phyloP scores from a whole-genome alignment of 1,140 invertebrate species.

The Rhyzopertha dominica region DNA sequence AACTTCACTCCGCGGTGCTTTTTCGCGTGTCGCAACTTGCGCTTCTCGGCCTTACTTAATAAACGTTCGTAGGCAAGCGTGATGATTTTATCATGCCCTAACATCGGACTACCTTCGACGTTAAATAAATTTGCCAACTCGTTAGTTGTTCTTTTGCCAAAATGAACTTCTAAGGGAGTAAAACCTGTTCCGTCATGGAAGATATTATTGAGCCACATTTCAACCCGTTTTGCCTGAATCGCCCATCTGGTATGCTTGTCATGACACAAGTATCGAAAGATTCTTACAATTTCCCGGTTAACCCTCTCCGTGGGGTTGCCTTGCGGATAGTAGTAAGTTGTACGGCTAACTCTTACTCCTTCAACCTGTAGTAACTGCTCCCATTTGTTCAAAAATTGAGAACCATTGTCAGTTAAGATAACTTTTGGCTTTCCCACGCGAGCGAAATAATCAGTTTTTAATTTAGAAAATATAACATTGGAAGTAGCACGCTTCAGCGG shows the following conservation, averaged over 20 bases:
- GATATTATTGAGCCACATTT: not conserved
- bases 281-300: not conserved
- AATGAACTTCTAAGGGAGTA: not conserved
- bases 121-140: no score
- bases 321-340: not conserved
- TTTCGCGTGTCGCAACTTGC: no score
- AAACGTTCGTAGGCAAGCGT: no score
- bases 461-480: not conserved
- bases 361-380: not conserved
- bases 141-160: not conserved
- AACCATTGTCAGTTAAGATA: not conserved
- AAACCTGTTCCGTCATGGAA: conserved; percentile 1
- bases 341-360: not conserved
- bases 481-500: not conserved
- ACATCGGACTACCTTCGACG: no score
- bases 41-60: no score
- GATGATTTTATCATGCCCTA: no score
- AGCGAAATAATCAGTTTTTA: not conserved
- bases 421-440: not conserved
- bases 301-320: not conserved
- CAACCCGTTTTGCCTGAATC: not conserved
- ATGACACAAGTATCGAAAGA: not conserved
- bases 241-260: conserved; percentile 1
- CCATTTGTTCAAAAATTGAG: not conserved
- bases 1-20: no score